phyloP scores from a whole-genome alignment of 1,140 invertebrate genomes.

The Drosophila melanica region DNA sequence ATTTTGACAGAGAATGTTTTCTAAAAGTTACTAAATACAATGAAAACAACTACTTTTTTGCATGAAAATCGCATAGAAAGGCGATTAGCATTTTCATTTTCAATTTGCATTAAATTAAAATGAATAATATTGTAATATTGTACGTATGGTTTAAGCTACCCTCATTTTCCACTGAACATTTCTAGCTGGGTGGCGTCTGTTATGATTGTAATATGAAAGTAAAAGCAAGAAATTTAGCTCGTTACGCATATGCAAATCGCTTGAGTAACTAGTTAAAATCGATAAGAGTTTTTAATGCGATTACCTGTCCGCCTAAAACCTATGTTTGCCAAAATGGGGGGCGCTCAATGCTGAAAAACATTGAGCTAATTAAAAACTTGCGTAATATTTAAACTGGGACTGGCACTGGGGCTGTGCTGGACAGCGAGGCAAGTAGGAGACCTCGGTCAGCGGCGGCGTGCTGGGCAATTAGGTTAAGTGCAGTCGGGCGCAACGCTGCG shows the following conservation, averaged over 20 bases:
- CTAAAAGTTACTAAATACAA: too few species aligned
- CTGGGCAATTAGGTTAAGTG: slow-evolving; percentile 65
- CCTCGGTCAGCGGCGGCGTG: slow-evolving; percentile 17
- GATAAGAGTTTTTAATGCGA: slow-evolving; percentile 32
- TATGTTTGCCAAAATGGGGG: slow-evolving; percentile 13
- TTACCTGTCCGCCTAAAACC: not conserved
- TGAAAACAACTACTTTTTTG: too few species aligned
- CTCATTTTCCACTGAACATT: not conserved
- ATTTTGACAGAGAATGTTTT: too few species aligned
- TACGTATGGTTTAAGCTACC: not conserved
- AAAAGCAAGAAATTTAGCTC: not conserved
- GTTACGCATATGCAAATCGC: slow-evolving; percentile 45
- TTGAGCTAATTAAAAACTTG: slow-evolving; percentile 68
- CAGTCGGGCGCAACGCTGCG: slow-evolving; percentile 19
- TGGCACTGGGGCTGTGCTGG: not conserved
- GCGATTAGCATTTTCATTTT: too few species aligned
- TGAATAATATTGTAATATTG: too few species aligned
- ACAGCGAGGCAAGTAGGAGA: not conserved
- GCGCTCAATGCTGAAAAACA: slow-evolving; percentile 36
- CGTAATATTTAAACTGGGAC: slow-evolving; percentile 42
- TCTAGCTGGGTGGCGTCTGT: slow-evolving; percentile 34
- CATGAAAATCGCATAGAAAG: too few species aligned
- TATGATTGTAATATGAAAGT: slow-evolving; percentile 34
- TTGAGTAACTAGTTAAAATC: slow-evolving; percentile 40
- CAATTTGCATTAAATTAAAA: too few species aligned